Evolutionary conservation across 1,140 invertebrate genomes (phyloP).

Genomic region (Asbolus verrucosus): DNA sequence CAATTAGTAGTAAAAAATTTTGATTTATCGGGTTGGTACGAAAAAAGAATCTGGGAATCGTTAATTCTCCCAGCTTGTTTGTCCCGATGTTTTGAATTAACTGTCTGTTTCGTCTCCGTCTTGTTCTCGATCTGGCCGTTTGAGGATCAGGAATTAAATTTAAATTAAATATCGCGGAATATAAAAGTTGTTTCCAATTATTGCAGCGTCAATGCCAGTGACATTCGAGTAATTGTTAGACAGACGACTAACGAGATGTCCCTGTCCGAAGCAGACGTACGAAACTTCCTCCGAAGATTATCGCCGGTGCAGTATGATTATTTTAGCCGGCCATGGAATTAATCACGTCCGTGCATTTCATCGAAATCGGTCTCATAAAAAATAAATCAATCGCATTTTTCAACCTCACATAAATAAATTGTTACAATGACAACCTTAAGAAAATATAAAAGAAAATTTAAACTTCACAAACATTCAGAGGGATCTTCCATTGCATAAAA

Average conservation of each 20-base stretch:
- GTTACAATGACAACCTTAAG: too few relatives aligned
- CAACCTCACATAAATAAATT: too few relatives aligned
- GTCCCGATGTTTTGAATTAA: slow-evolving; percentile 37
- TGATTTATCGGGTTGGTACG: slow-evolving; percentile 1
- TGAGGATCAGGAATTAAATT: slow-evolving; percentile 57
- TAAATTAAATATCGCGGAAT: slow-evolving; percentile 56
- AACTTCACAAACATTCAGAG: too few relatives aligned
- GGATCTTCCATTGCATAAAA: too few relatives aligned
- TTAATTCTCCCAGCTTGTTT: slow-evolving; percentile 18
- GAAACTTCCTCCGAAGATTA: slow-evolving; percentile 11
- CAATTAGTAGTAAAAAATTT: neutral
- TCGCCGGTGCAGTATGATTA: slow-evolving; percentile 7
- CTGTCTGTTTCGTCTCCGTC: slow-evolving; percentile 27
- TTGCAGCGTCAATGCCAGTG: slow-evolving; percentile 58
- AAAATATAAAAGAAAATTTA: too few relatives aligned
- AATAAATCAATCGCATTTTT: too few relatives aligned
- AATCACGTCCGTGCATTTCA: too few relatives aligned
- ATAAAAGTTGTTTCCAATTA: slow-evolving; percentile 59
- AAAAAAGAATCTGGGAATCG: neutral
- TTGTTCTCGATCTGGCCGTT: slow-evolving; percentile 23
- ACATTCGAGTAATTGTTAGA: slow-evolving; percentile 54
- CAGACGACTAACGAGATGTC: slow-evolving; percentile 37
- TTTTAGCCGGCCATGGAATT: neutral
- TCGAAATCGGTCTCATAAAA: too few relatives aligned
- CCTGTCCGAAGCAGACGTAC: slow-evolving; percentile 28